phyloP scores from a whole-genome alignment of 2,797 vertebrate genomes.

The Spinus pinus region DNA sequence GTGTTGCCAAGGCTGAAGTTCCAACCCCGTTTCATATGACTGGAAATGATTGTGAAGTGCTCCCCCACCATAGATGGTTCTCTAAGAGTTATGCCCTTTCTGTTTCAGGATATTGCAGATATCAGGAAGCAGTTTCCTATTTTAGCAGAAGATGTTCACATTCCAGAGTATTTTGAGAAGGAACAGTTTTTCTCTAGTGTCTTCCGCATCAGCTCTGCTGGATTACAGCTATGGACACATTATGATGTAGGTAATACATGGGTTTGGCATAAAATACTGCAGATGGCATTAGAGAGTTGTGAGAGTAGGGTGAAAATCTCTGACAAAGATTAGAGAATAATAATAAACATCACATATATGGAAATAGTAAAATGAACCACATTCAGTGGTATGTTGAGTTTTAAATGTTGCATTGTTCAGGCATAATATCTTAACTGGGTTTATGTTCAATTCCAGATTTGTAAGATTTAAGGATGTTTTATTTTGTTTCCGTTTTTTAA shows the following conservation, averaged over 20 bases:
- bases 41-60: background rate
- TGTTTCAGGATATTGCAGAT: conserved; percentile 88
- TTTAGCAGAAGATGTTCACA: conserved; percentile 85
- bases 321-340: background rate
- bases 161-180: conserved; percentile 87
- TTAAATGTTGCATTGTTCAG: background rate
- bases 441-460: background rate
- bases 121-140: conserved; percentile 89
- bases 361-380: background rate
- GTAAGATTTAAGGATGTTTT: background rate
- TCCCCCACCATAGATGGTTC: background rate
- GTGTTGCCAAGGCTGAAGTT: background rate
- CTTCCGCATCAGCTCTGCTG: conserved; percentile 93
- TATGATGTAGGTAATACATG: conserved; percentile 85
- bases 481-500: background rate
- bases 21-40: background rate
- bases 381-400: background rate
- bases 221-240: conserved; percentile 95
- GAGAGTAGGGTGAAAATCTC: background rate
- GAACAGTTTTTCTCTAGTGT: conserved; percentile 94
- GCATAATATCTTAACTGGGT: background rate
- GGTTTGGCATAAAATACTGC: background rate
- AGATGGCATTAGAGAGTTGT: background rate
- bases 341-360: background rate
- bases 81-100: background rate